Percentiles rank a stretch among this genome's conserved stretches.
Conservation (phyloP, 2,888 invertebrate genomes). For the Andrena chrysosceles region DNA sequence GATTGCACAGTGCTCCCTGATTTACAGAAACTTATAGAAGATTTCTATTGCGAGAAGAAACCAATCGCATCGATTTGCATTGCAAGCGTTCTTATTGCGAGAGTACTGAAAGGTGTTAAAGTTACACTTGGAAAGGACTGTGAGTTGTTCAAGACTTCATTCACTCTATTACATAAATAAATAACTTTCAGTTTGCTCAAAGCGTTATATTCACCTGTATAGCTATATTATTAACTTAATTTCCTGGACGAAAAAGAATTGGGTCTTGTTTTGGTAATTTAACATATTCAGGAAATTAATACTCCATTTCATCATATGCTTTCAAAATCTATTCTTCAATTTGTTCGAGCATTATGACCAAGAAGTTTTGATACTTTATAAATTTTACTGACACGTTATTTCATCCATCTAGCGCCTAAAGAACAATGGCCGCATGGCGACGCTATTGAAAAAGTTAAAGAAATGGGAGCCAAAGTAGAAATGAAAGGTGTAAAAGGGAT, state of each 20-base stretch:
- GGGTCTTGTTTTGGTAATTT: too few species aligned
- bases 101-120: conserved; percentile 82
- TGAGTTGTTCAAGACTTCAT: conserved; percentile 60
- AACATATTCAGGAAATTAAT: too few species aligned
- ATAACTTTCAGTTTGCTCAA: background rate
- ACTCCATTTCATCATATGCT: background rate
- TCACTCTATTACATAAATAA: background rate
- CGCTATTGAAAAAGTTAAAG: conserved; percentile 84
- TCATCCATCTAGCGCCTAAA: conserved; percentile 74
- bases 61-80: conserved; percentile 87
- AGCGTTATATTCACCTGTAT: too few species aligned
- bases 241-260: too few species aligned
- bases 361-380: background rate
- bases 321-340: background rate
- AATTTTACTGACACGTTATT: background rate
- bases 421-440: conserved; percentile 85
- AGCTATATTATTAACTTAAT: too few species aligned
- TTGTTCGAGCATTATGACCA: background rate
- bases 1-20: conserved; percentile 85
- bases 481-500: conserved; percentile 83
- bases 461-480: conserved; percentile 85
- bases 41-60: conserved; percentile 85
- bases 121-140: conserved; percentile 84
- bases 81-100: conserved; percentile 86
- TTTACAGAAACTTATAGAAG: conserved; percentile 84